Conservation (phyloP, 2,113 vertebrate species). For the Platycercus adscitus region DNA sequence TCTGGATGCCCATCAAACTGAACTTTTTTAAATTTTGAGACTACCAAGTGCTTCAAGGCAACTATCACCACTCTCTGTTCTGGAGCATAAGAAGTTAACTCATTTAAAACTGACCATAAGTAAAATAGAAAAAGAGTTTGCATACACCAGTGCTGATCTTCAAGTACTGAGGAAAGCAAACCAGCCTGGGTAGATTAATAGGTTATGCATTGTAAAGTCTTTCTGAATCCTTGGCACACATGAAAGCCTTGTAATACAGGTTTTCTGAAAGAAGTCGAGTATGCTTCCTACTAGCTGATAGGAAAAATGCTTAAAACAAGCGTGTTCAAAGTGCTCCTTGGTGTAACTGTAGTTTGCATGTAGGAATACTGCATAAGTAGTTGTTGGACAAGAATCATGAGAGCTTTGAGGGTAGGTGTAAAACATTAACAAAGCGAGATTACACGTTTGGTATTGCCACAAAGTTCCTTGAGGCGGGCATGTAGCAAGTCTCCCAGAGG, state of each 20-base stretch:
- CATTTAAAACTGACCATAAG: neutral
- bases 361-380: constrained; percentile 6
- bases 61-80: neutral
- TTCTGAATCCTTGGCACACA: neutral
- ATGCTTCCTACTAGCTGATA: neutral
- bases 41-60: neutral
- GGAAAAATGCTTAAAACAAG: constrained; percentile 22
- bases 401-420: neutral
- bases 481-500: neutral
- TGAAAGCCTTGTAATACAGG: neutral
- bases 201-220: neutral
- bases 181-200: neutral
- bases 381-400: neutral
- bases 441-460: neutral
- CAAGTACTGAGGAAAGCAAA: neutral
- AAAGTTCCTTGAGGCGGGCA: neutral
- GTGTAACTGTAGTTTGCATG: neutral
- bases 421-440: neutral
- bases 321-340: neutral
- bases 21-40: neutral
- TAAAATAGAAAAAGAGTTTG: neutral
- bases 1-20: neutral
- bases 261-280: neutral
- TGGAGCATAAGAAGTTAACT: neutral
- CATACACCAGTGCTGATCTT: neutral